A percentile compares a stretch with the other conserved stretches of the same genome.
Conservation (phyloP, 1,140 invertebrate genomes). For the Cydia strobilella region DNA sequence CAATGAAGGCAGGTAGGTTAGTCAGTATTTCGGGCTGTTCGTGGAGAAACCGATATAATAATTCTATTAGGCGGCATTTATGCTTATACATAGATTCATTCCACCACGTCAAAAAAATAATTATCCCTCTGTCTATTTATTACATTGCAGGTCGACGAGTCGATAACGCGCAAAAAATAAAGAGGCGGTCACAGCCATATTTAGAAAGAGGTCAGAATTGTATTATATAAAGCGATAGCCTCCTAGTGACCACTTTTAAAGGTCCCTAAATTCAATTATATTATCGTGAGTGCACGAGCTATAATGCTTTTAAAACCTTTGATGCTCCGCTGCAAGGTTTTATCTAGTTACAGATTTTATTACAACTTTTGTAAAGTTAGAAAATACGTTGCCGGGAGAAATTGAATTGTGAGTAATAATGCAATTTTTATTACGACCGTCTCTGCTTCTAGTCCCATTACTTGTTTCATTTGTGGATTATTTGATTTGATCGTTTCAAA, state of each 20-base stretch:
- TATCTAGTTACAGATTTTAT: slow-evolving; percentile 19
- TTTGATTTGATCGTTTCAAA: not conserved
- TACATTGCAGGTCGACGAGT: too few species aligned
- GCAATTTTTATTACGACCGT: not conserved
- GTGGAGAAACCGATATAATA: too few species aligned
- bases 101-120: too few species aligned
- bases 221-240: slow-evolving; percentile 7
- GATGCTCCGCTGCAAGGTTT: slow-evolving; percentile 1
- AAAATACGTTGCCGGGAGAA: not conserved
- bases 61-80: too few species aligned
- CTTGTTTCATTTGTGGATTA: not conserved
- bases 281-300: slow-evolving; percentile 2
- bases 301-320: slow-evolving; percentile 10
- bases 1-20: too few species aligned
- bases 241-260: not conserved
- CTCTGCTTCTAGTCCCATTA: not conserved
- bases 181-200: not conserved
- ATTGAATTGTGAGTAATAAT: slow-evolving; percentile 10
- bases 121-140: too few species aligned
- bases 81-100: too few species aligned
- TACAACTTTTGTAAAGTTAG: slow-evolving; percentile 12
- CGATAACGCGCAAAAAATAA: too few species aligned
- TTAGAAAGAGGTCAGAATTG: not conserved
- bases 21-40: too few species aligned
- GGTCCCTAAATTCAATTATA: slow-evolving; percentile 8